Base-by-base conservation (phyloP, 1,140 invertebrate species). In the Hydropsyche tenuis region DNA sequence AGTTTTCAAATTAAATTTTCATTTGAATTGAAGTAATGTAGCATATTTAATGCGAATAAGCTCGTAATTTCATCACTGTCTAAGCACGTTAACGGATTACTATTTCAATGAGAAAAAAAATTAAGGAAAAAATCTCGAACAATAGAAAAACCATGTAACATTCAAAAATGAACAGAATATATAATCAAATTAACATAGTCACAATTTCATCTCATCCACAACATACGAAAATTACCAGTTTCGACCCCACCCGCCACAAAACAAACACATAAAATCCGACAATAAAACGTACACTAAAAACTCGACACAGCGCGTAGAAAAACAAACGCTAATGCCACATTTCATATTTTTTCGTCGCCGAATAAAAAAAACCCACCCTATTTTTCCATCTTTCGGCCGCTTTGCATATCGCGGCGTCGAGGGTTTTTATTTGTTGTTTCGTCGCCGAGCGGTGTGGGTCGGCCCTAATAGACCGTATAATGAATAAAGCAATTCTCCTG, bases 401-500 rank as follows among this genome's bases (percentile, higher is more conserved):
- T 65, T 65, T 65, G 63, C 63, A 65, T 65, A 65, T 65, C n/a
- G 7, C 23, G 30, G 3, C 11, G 7, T 9, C 27, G 30, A 4
- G 63, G 16, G 20, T 65, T 45, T 22, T 45, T 42, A 42, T 60
- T 51, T 27, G 25, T 63, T 72, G 45, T 62, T 72, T 63, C 12
- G 69, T 7, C 11, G 12, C 56, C 23, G 65, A 22, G n/a, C 62
- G 42, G 65, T 46, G 65, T 68, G 65, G 30, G 30, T 37, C 30
- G 30, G n/a, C 27, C 62, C 62, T 64, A 65, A 73, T 73, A 65
- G 45, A 51, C 71, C 71, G 62, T 73, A 56, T 73, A 64, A 65
- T 65, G 63, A 73, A 73, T 73, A 73, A 73, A 73, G 71, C 71
- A 73, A 64, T 73, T 66, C 71, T 65, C 20, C 16, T 5, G 71